Percentiles rank a stretch among this genome's conserved stretches.
Conservation (phyloP, 53 echinoderm and acorn worm species). For the Paelopatides confundens region DNA sequence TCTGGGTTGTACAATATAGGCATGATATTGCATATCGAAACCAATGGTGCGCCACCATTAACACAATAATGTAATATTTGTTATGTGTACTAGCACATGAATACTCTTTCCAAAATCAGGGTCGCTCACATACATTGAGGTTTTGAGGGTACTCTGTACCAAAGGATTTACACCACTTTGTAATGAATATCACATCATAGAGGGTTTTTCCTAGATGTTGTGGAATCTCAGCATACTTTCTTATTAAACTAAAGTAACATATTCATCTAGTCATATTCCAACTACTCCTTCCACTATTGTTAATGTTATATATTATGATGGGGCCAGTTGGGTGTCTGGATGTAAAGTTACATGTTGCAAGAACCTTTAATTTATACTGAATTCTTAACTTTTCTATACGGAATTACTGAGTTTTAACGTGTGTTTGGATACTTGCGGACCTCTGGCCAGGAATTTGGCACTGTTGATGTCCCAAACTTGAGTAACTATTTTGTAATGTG, state of each 20-base stretch:
- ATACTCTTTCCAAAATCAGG: slow-evolving; percentile 39
- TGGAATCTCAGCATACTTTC: background rate
- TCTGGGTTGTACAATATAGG: slow-evolving; percentile 32
- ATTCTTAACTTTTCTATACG: too few species aligned
- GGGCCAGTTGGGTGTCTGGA: too few species aligned
- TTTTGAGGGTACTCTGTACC: slow-evolving; percentile 15
- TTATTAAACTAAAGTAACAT: background rate
- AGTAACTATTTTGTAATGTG: too few species aligned
- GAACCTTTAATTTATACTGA: too few species aligned
- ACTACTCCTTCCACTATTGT: background rate
- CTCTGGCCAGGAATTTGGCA: too few species aligned
- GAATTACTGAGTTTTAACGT: too few species aligned
- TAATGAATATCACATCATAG: slow-evolving; percentile 19
- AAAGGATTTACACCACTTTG: slow-evolving; percentile 38
- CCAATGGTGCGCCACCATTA: slow-evolving; percentile 36
- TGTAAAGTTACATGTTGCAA: too few species aligned
- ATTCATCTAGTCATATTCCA: slow-evolving; percentile 17
- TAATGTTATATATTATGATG: background rate
- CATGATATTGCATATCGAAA: slow-evolving; percentile 46
- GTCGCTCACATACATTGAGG: slow-evolving; percentile 20
- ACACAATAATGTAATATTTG: slow-evolving; percentile 1
- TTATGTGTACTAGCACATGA: slow-evolving; percentile 26
- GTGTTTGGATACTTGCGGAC: too few species aligned
- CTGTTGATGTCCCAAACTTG: too few species aligned
- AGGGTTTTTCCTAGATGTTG: background rate